Base-by-base conservation (phyloP, 1,140 invertebrate genomes). In the Cepaea nemoralis region DNA sequence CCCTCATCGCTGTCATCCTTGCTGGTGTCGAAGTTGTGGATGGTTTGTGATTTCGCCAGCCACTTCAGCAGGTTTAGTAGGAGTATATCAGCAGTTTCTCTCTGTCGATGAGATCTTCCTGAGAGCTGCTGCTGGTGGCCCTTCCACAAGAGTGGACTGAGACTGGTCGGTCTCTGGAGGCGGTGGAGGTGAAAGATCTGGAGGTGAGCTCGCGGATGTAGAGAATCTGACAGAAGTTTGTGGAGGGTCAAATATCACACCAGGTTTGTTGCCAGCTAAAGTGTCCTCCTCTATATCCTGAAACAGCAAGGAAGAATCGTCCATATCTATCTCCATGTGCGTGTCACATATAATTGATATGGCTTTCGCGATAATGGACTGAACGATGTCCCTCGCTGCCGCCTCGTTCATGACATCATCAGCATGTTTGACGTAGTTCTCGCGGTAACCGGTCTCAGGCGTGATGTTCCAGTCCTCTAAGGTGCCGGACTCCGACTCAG, bases 211-310 rank as follows among this genome's bases (percentile, higher is more conserved):
- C 19, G 42, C 8, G 19, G 42, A 19, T 45, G 42, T 45, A 10
- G 42, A 45, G 42, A 45, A 45, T 45, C 19, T 45, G 8, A 19
- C 42, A 10, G 42, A 19, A 45, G 42, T 55, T 35, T 73, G 67
- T 6, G 78, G 78, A 24, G 78, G 73, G 0, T n/a, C 69, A 48
- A 80, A 80, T 31, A 48, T 50, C 5, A 80, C 78, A 1, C 69
- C 77, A 22, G 63, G 33, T 45, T 55, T 67, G 22, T 67, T 67
- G n/a, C 66, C 39, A 10, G 37, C 66, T 39, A 83, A n/a, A n/a
- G 77, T 83, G 22, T 83, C 82, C 63, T 83, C 79, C 27, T 80
- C 80, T 66, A 75, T 35, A 37, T 6, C 78, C 80, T 27, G 79
- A 67, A 37, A 2, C 48, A 27, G 37, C 33, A 24, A 2, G 59